Conservation (phyloP, 1,140 invertebrate genomes). For the Drosophila arawakana region DNA sequence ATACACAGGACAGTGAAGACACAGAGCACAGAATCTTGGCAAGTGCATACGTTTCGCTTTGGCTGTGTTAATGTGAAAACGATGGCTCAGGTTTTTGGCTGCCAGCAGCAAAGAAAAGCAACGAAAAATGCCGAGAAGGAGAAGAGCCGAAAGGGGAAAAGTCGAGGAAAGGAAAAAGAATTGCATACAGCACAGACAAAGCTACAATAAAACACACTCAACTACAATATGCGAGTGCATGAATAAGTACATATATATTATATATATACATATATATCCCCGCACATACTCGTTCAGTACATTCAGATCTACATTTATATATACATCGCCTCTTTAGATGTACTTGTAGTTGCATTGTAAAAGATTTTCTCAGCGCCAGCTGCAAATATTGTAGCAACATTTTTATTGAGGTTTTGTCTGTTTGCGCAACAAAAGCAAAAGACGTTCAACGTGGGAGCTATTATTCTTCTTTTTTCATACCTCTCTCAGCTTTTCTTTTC, state of each 20-base stretch:
- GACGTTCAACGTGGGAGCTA: constrained; percentile 34
- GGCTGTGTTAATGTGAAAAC: constrained; percentile 82
- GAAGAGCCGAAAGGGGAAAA: constrained; percentile 11
- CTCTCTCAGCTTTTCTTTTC: constrained; percentile 2
- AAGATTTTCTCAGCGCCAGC: constrained; percentile 69
- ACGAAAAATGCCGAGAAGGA: constrained; percentile 8
- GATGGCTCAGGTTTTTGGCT: constrained; percentile 79
- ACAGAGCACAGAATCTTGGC: constrained; percentile 46
- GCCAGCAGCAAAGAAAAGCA: constrained; percentile 30
- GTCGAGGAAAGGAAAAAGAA: constrained; percentile 44
- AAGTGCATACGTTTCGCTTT: constrained; percentile 79
- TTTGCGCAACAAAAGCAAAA: constrained; percentile 75
- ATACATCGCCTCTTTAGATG: constrained; percentile 22
- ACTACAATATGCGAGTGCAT: constrained; percentile 38
- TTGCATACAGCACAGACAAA: constrained; percentile 50
- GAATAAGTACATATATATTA: constrained; percentile 40
- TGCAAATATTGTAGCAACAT: constrained; percentile 80
- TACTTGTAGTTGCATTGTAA: constrained; percentile 67
- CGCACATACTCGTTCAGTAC: no score
- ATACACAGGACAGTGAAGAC: not conserved
- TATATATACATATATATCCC: constrained; percentile 5
- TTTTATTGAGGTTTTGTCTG: constrained; percentile 82
- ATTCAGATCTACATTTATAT: constrained; percentile 16
- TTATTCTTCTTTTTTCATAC: constrained; percentile 39
- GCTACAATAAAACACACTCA: constrained; percentile 44